These are phyloP conservation scores for Fragum sueziense DNA, from an alignment of 2,888 invertebrate genomes.

Conservation along the genomic window DNA sequence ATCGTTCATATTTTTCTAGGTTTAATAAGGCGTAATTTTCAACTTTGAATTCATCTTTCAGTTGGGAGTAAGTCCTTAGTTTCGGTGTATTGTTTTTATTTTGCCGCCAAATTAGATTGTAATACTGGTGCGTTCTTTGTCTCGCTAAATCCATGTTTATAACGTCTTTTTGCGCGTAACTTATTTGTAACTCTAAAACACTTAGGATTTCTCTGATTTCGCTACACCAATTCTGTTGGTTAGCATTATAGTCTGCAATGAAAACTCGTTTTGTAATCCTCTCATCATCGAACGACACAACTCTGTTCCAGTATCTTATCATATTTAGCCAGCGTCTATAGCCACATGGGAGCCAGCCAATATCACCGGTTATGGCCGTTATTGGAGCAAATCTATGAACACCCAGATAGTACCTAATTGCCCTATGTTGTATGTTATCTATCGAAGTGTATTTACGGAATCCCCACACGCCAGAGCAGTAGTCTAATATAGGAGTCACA, in stretches of 20 bases:
- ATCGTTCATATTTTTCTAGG: constrained; percentile 17
- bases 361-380: constrained; percentile 34
- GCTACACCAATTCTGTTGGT: constrained; percentile 25
- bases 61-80: constrained; percentile 24
- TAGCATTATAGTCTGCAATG: constrained; percentile 14
- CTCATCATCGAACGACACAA: constrained; percentile 18
- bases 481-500: constrained; percentile 28
- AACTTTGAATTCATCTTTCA: constrained; percentile 6
- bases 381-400: constrained; percentile 37
- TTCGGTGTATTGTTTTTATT: constrained; percentile 2
- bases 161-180: neutral
- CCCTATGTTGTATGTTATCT: constrained; percentile 32
- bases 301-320: constrained; percentile 39
- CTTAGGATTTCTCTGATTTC: constrained; percentile 2
- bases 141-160: neutral
- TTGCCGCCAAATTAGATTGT: neutral
- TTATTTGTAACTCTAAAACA: too few relatives aligned
- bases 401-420: constrained; percentile 43
- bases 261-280: constrained; percentile 21
- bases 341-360: constrained; percentile 32
- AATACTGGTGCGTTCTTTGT: neutral
- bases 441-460: constrained; percentile 21
- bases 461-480: too few relatives aligned
- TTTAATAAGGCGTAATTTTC: constrained; percentile 15
- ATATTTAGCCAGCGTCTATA: constrained; percentile 30